Base-by-base conservation (phyloP, 2,888 invertebrate species). In the Eristalis pertinax region DNA sequence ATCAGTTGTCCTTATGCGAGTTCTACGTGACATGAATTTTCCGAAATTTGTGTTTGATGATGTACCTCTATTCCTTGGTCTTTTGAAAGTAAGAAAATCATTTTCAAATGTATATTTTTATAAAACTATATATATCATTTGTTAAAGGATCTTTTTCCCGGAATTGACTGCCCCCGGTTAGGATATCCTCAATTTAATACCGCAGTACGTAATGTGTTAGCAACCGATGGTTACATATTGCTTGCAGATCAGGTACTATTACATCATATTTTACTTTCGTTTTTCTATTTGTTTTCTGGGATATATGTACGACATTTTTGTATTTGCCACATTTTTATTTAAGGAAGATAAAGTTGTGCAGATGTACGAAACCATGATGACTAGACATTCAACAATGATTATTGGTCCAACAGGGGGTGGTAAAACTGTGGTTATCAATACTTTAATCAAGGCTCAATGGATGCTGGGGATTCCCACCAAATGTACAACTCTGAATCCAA, bases 321-420 rank as follows among this genome's bases (percentile, higher is more conserved):
- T 5, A 8, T 32, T 32, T 1, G 1, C 7, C 10, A 10, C 10
- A 5, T 32, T 50, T 26, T 72, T n/a, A n/a, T n/a, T 77, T 89
- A 5, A 97, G 97, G 95, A 97, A 84, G 97, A 97, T 91, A 97
- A 98, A 94, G 96, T 98, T 24, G 96, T 98, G 5, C 98, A 98
- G 93, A 91, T 98, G 92, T 98, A 98, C 91, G 98, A 98, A 94
- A 97, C 98, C 0, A 98, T 98, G 98, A 97, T 97, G 97, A 98
- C 97, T 0, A 95, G 98, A 50, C 98, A 98, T 93, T 97, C 97
- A 70, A 95, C 96, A 4, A 98, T 98, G 98, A 92, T 98, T 87
- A 97, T 98, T 3, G 98, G 98, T 0, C 98, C 98, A 24, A 98
- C 98, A 4, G 98, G 98, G 32, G 98, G 98, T 29, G 98, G 98